These are phyloP conservation scores for Zaprionus africanus DNA, from an alignment of 1,140 invertebrate genomes.

Conservation along the genomic window DNA sequence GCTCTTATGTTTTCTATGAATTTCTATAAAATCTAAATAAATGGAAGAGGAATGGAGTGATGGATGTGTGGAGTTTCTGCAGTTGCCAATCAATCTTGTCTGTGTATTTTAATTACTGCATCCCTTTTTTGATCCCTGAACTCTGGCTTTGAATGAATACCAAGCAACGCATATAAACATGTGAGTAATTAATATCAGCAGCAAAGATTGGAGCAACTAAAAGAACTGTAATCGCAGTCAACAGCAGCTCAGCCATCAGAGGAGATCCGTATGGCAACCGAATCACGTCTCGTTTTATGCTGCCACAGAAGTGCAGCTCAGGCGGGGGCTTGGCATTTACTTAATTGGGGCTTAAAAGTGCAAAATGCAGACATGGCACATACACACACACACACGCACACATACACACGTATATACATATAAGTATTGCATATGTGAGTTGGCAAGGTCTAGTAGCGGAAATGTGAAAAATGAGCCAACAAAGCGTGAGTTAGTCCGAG, in stretches of 20 bases:
- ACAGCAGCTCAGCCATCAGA: background rate
- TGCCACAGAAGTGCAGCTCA: conserved; percentile 12
- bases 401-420: conserved; percentile 3
- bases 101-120: background rate
- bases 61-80: background rate
- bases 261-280: conserved; percentile 11
- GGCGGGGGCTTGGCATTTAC: conserved; percentile 56
- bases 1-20: conserved; percentile 48
- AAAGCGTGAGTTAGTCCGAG: conserved; percentile 42
- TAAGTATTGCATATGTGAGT: conserved; percentile 11
- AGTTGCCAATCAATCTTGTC: background rate
- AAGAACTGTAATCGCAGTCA: conserved; percentile 14
- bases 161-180: background rate
- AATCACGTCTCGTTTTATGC: conserved; percentile 30
- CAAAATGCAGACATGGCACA: conserved; percentile 47
- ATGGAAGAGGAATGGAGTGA: background rate
- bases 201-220: background rate
- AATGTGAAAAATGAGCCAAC: conserved; percentile 72
- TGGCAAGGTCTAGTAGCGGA: conserved; percentile 56
- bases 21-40: conserved; percentile 31
- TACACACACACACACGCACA: background rate
- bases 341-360: conserved; percentile 76
- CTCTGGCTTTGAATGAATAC: background rate
- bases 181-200: conserved; percentile 14
- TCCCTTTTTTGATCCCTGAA: background rate